These are phyloP conservation scores for Chaitophorus viminalis DNA, from an alignment of 2,888 invertebrate species.

Conservation along the genomic window DNA sequence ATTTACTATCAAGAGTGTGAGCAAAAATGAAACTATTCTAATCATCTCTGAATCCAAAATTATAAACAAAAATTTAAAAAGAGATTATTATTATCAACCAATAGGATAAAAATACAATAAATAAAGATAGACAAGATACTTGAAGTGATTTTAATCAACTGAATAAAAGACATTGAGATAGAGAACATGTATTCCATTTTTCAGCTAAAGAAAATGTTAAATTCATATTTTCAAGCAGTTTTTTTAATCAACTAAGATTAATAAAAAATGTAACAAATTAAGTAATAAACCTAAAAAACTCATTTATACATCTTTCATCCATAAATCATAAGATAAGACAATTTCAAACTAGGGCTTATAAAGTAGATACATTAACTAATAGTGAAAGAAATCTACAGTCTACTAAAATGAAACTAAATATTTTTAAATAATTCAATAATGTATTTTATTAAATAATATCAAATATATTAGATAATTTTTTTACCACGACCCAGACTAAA, in stretches of 20 bases:
- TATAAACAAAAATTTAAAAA: too few species aligned
- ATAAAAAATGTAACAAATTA: conserved; percentile 31
- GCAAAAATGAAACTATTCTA: too few species aligned
- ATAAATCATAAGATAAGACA: conserved; percentile 51
- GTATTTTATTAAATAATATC: not conserved
- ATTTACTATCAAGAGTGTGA: not conserved
- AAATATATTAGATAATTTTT: not conserved
- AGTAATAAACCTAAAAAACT: conserved; percentile 40
- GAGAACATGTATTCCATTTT: not conserved
- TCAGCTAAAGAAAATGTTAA: not conserved
- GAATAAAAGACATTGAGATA: not conserved
- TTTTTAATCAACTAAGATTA: not conserved
- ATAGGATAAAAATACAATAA: not conserved
- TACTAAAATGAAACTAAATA: not conserved
- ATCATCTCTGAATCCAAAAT: too few species aligned
- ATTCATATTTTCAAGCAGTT: not conserved
- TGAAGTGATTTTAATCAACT: not conserved
- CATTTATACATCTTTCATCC: conserved; percentile 8
- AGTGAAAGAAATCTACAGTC: not conserved
- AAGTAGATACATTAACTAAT: not conserved
- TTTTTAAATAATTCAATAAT: not conserved
- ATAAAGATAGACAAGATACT: not conserved
- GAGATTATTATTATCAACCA: too few species aligned
- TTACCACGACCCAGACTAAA: too few species aligned
- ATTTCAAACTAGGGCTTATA: conserved; percentile 12